Conservation (phyloP, 2,888 invertebrate species). For the Phyllotreta striolata region DNA sequence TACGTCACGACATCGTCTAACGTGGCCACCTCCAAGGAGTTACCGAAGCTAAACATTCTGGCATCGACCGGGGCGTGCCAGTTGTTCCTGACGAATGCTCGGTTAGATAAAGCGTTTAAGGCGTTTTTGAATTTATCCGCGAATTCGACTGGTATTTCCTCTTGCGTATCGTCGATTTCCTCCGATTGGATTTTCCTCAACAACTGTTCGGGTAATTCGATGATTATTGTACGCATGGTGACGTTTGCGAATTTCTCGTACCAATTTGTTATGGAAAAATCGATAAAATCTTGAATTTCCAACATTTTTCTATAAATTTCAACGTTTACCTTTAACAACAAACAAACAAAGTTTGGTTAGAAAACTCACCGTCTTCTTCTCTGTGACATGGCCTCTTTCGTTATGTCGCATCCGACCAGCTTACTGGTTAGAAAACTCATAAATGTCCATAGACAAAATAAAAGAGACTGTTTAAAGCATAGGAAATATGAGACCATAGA, state of each 20-base stretch:
- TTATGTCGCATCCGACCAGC: too few species aligned
- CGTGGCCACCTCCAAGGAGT: conserved; percentile 53
- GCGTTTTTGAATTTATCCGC: conserved; percentile 51
- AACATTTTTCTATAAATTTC: conserved; percentile 31
- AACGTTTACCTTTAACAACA: too few species aligned
- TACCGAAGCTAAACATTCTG: conserved; percentile 57
- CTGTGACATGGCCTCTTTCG: too few species aligned
- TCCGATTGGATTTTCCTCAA: conserved; percentile 48
- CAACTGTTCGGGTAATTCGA: conserved; percentile 51
- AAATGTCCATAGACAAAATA: too few species aligned
- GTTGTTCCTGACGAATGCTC: conserved; percentile 57
- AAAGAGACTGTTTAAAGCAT: too few species aligned
- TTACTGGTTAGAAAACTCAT: too few species aligned
- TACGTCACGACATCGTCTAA: conserved; percentile 54
- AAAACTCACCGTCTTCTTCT: not conserved
- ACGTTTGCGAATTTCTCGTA: conserved; percentile 53
- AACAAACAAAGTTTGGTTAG: too few species aligned
- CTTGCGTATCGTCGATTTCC: conserved; percentile 43
- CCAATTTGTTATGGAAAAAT: conserved; percentile 56
- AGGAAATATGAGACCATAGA: too few species aligned
- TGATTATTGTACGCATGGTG: conserved; percentile 50
- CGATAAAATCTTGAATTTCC: conserved; percentile 55
- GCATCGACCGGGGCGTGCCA: conserved; percentile 60
- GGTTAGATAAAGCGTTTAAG: conserved; percentile 49
- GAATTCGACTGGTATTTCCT: conserved; percentile 40